Conservation (phyloP, 2,888 invertebrate species). For the Spicauda simplicius region DNA sequence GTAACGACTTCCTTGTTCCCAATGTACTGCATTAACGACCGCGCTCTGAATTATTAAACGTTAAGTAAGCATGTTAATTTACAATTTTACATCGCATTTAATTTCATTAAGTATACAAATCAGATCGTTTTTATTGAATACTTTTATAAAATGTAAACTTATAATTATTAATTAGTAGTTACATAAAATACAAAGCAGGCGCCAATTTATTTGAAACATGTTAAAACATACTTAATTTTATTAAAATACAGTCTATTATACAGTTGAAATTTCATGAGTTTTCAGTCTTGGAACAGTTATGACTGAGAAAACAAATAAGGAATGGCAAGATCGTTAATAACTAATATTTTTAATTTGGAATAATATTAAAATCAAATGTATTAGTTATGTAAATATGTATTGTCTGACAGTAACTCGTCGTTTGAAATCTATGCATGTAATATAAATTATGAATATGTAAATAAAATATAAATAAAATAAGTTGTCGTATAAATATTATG, state of each 20-base stretch:
- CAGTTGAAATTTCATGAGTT: slow-evolving; percentile 11
- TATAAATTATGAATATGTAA: background rate
- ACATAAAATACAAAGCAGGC: background rate
- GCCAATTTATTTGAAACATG: background rate
- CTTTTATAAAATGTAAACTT: background rate
- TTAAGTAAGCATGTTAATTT: too few relatives aligned
- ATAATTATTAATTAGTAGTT: background rate
- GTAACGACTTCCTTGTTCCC: too few relatives aligned
- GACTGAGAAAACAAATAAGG: slow-evolving; percentile 38
- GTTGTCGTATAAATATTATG: too few relatives aligned
- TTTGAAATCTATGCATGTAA: background rate
- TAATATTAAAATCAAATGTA: background rate
- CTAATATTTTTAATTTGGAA: background rate
- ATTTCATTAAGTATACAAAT: background rate
- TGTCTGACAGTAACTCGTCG: background rate
- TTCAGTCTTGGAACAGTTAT: slow-evolving; percentile 24
- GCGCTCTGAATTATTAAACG: too few relatives aligned
- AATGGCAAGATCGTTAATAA: slow-evolving; percentile 51
- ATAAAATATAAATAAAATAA: too few relatives aligned
- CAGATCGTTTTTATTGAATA: background rate
- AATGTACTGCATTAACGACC: too few relatives aligned
- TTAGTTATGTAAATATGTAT: background rate
- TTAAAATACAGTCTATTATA: background rate
- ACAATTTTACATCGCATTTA: too few relatives aligned
- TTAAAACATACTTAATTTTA: background rate